Evolutionary conservation across 2,113 vertebrate genomes (phyloP), one percentile per base, ranked within the genome.

Genomic region (Prochilodus magdalenae): DNA sequence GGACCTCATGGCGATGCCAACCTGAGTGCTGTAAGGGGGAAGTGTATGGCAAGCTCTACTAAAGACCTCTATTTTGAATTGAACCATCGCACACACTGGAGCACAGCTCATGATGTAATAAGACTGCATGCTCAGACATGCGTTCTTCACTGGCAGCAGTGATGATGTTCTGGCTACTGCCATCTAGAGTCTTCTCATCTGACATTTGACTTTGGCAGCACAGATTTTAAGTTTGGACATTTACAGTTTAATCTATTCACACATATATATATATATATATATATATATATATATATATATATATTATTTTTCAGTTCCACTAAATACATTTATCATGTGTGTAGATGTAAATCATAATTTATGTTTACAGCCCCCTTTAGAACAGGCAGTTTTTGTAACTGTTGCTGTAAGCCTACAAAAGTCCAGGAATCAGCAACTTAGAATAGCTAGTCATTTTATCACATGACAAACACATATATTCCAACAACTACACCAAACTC

Each of bases 101-200:
- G 81, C 84, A 71, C 83, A 80, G 62, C 72, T 75, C 82, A 84
- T 89, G 82, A 86, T 88, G 88, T 77, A 69, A 81, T 83, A 8
- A 79, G 77, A 78, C 73, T 84, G 55, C 79, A 80, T n/a, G n/a
- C n/a, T 78, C 83, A 91, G 87, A 86, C 84, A 77, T 59, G 83
- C 80, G 79, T 81, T 85, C 82, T 87, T 77, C 77, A 77, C 67
- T 84, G 83, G 87, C 84, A 85, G 83, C 85, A 85, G 73, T 57
- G 83, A 86, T 85, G 85, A 74, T 59, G n/a, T 85, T 84, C 71
- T 44, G 16, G 59, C 51, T 10, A 24, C 10, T 44, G 26, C 40
- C 20, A 7, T 71, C 55, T 72, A 62, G 26, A 72, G 29, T 22
- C 20, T 59, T 16, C 29, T 62, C 55, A 36, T 47, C 49, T 36